Evolutionary conservation across 2,797 vertebrate species (phyloP).

Genomic region (Anolis apletophallus): DNA sequence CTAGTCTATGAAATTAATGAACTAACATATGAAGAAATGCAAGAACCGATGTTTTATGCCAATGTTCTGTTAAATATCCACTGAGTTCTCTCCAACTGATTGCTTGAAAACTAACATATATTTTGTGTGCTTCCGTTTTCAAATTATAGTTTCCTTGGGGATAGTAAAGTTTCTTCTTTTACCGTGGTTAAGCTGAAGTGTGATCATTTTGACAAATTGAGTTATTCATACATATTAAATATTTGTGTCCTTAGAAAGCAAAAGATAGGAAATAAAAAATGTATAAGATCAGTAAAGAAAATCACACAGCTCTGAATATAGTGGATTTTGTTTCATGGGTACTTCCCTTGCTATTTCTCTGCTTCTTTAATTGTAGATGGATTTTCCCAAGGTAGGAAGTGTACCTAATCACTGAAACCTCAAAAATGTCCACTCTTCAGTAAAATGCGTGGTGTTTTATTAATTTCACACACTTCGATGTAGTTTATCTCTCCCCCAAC

Average conservation of each 20-base stretch:
- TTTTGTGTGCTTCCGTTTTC: conserved; percentile 65
- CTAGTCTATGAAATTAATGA: conserved; percentile 65
- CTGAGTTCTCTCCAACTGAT: conserved; percentile 69
- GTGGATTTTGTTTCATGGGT: conserved; percentile 1
- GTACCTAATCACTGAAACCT: conserved; percentile 54
- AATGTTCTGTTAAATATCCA: conserved; percentile 64
- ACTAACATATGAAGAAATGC: conserved; percentile 63
- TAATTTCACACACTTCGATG: conserved; percentile 45
- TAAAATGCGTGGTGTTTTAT: conserved; percentile 47
- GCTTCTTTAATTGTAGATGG: conserved; percentile 48
- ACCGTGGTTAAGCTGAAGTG: conserved; percentile 58
- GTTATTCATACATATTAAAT: conserved; percentile 2
- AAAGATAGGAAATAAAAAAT: background rate
- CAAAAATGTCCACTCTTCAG: conserved; percentile 59
- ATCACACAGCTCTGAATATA: background rate
- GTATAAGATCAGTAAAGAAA: background rate
- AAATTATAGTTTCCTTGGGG: conserved; percentile 59
- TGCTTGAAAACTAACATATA: conserved; percentile 64
- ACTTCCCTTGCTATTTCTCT: conserved; percentile 50
- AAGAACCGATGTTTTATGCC: conserved; percentile 67
- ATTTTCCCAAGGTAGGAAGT: conserved; percentile 51
- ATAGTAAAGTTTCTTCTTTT: conserved; percentile 64
- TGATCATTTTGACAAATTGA: conserved; percentile 62
- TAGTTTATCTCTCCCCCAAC: background rate
- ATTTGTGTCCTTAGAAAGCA: conserved; percentile 20